These are phyloP conservation scores for Coenonympha glycerion DNA, from an alignment of 2,888 invertebrate genomes.

Conservation along the genomic window DNA sequence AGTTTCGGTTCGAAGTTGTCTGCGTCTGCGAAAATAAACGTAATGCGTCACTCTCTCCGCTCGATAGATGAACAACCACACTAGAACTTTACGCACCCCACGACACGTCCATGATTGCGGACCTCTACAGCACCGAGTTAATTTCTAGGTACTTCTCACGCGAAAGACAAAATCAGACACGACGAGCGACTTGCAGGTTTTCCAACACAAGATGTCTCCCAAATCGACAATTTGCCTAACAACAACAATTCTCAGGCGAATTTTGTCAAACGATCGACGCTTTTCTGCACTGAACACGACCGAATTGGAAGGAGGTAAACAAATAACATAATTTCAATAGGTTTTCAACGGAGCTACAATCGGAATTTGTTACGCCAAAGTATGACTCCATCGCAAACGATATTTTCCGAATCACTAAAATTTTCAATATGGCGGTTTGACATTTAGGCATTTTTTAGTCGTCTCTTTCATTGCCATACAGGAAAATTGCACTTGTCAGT, in stretches of 20 bases:
- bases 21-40: constrained; percentile 76
- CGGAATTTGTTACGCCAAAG: constrained; percentile 70
- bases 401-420: constrained; percentile 67
- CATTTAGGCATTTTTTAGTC: constrained; percentile 26
- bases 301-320: constrained; percentile 62
- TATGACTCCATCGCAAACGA: constrained; percentile 75
- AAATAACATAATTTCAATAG: constrained; percentile 73
- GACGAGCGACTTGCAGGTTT: constrained; percentile 59
- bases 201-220: constrained; percentile 76
- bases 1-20: constrained; percentile 82
- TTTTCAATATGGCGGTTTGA: constrained; percentile 58
- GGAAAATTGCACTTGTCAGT: neutral
- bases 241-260: constrained; percentile 58
- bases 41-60: constrained; percentile 36
- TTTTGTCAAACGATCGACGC: constrained; percentile 70
- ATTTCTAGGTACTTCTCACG: constrained; percentile 64
- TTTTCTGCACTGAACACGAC: constrained; percentile 69
- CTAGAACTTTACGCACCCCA: constrained; percentile 76
- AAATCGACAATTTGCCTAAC: constrained; percentile 61
- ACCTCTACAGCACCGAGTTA: constrained; percentile 60
- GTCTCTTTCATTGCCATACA: neutral
- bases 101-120: constrained; percentile 80
- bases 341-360: constrained; percentile 65
- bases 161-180: constrained; percentile 63
- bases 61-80: constrained; percentile 24